Conservation (phyloP, 2,888 invertebrate species). For the Drosophila recens region DNA sequence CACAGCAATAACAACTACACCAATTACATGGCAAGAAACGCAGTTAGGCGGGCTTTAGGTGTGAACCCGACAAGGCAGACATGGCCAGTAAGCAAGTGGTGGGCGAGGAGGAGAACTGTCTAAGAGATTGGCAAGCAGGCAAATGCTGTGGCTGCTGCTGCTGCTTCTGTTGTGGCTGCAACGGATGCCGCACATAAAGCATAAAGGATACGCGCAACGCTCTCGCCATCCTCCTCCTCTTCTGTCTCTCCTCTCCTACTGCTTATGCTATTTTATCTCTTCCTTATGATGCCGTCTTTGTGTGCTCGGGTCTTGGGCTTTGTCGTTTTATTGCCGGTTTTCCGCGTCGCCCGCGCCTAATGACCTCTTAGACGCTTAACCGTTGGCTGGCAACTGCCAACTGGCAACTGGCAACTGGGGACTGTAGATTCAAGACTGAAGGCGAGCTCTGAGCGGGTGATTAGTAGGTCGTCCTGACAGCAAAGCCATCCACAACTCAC, state of each 20-base stretch:
- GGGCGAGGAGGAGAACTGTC: slow-evolving; percentile 6
- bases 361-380: slow-evolving; percentile 62
- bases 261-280: slow-evolving; percentile 67
- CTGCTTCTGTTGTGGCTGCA: slow-evolving; percentile 36
- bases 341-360: slow-evolving; percentile 72
- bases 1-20: slow-evolving; percentile 61
- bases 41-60: slow-evolving; percentile 50
- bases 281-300: slow-evolving; percentile 69
- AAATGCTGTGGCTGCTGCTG: not conserved
- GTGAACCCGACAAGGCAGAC: slow-evolving; percentile 31
- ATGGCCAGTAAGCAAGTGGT: not conserved
- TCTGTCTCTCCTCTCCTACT: slow-evolving; percentile 13
- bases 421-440: slow-evolving; percentile 8
- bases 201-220: slow-evolving; percentile 70
- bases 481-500: slow-evolving; percentile 4
- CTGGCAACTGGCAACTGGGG: slow-evolving; percentile 25
- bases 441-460: slow-evolving; percentile 59
- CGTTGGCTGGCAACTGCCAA: slow-evolving; percentile 36
- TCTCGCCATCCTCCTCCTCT: slow-evolving; percentile 25
- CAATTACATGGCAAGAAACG: slow-evolving; percentile 64
- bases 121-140: slow-evolving; percentile 27
- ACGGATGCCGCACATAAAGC: slow-evolving; percentile 74
- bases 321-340: slow-evolving; percentile 36
- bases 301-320: slow-evolving; percentile 48
- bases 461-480: slow-evolving; percentile 54